Evolutionary conservation across 2,888 invertebrate species (phyloP).

Genomic region (Meta bourneti): DNA sequence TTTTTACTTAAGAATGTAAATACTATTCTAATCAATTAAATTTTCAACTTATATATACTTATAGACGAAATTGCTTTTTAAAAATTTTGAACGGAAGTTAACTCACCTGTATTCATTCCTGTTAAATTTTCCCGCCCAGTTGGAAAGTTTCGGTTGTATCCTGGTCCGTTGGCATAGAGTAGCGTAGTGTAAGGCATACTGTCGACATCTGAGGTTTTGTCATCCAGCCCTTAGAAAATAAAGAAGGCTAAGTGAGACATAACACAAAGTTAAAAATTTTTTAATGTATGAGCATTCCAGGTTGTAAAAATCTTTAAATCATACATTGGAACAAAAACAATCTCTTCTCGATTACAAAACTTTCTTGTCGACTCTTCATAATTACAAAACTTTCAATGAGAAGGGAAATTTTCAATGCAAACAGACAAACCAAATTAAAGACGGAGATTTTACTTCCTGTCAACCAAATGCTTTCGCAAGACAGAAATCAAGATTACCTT

Average conservation of each 20-base stretch:
- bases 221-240: slow-evolving; percentile 85
- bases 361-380: too few species aligned
- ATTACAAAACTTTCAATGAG: too few species aligned
- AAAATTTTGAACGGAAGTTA: too few species aligned
- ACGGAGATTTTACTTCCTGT: neutral
- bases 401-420: neutral
- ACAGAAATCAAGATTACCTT: too few species aligned
- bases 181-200: slow-evolving; percentile 89
- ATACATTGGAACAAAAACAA: too few species aligned
- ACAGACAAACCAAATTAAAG: neutral
- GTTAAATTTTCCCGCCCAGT: slow-evolving; percentile 79
- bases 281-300: neutral
- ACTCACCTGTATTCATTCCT: slow-evolving; percentile 79
- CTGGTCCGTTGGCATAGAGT: slow-evolving; percentile 89
- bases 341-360: too few species aligned
- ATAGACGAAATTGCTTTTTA: too few species aligned
- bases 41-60: too few species aligned
- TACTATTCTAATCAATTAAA: too few species aligned
- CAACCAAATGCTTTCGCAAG: too few species aligned
- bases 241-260: neutral
- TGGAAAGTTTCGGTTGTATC: slow-evolving; percentile 84
- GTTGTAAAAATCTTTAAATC: too few species aligned
- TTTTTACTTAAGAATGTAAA: too few species aligned
- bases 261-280: neutral
- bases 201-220: slow-evolving; percentile 88